phyloP scores from a whole-genome alignment of 1,140 invertebrate species.

The Aradophagus sp. region DNA sequence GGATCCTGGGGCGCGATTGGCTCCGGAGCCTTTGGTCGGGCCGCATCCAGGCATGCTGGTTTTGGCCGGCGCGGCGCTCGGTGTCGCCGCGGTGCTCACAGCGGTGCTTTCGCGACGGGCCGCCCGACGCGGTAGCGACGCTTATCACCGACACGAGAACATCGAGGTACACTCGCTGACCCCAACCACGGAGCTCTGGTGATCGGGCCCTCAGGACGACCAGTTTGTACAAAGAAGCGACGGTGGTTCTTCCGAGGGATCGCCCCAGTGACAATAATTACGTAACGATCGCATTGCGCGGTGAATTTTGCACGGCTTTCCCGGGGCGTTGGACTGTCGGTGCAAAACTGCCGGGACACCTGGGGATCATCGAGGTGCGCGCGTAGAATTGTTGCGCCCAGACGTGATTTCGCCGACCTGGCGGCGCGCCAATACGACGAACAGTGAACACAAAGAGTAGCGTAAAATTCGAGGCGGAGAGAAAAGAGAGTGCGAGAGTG shows the following conservation, averaged over 20 bases:
- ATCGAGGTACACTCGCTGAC: constrained; percentile 82
- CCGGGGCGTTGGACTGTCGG: constrained; percentile 8
- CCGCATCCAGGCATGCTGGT: constrained; percentile 76
- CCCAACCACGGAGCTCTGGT: constrained; percentile 81
- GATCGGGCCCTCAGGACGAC: constrained; percentile 70
- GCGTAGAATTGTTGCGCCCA: constrained; percentile 43
- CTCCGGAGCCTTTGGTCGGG: constrained; percentile 59
- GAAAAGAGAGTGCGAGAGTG: too few relatives aligned
- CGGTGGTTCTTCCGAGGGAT: constrained; percentile 16
- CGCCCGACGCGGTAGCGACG: constrained; percentile 65
- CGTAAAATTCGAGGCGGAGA: too few relatives aligned
- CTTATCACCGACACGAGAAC: constrained; percentile 76
- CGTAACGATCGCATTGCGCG: constrained; percentile 32
- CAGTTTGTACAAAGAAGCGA: constrained; percentile 32
- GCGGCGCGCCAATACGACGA: constrained; percentile 58
- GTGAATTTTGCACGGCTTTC: constrained; percentile 3
- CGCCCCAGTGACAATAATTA: constrained; percentile 67
- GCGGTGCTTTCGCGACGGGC: constrained; percentile 70
- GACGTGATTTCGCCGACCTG: constrained; percentile 51
- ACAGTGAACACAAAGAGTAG: constrained; percentile 47
- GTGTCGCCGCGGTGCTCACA: constrained; percentile 72
- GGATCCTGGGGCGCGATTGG: constrained; percentile 62
- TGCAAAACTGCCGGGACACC: constrained; percentile 6
- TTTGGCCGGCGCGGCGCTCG: constrained; percentile 67
- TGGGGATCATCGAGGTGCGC: constrained; percentile 6